These are phyloP conservation scores for Hyposoter dolosus DNA, from an alignment of 2,888 invertebrate genomes.

Conservation along the genomic window DNA sequence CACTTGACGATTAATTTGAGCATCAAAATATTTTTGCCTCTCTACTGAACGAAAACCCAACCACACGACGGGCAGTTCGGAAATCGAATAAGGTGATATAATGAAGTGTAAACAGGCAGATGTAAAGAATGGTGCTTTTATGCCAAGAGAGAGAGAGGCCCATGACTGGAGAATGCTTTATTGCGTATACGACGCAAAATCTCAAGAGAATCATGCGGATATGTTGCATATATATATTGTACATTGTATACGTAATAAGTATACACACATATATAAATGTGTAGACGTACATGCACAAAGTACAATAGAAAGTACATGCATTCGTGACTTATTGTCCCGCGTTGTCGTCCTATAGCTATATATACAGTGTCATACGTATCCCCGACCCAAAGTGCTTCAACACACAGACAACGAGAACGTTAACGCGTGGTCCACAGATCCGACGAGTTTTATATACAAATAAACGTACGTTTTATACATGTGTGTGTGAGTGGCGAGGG, in stretches of 20 bases:
- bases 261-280: background rate
- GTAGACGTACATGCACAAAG: background rate
- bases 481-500: background rate
- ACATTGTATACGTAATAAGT: constrained; percentile 9
- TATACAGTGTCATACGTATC: constrained; percentile 14
- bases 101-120: constrained; percentile 78
- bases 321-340: constrained; percentile 64
- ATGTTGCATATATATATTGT: constrained; percentile 4
- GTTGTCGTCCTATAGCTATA: constrained; percentile 39
- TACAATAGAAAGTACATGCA: constrained; percentile 69
- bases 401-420: constrained; percentile 44
- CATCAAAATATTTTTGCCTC: background rate
- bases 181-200: constrained; percentile 71
- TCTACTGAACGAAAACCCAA: background rate
- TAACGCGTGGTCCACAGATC: constrained; percentile 30
- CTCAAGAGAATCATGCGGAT: constrained; percentile 42
- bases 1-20: background rate
- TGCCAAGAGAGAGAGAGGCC: constrained; percentile 33
- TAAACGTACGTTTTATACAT: background rate
- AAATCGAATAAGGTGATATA: constrained; percentile 67
- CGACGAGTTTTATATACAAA: constrained; percentile 17
- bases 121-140: constrained; percentile 76
- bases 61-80: background rate
- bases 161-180: constrained; percentile 72
- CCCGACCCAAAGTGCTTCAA: constrained; percentile 51